Base-by-base conservation (phyloP, 2,888 invertebrate genomes). In the Lasioglossum calceatum region DNA sequence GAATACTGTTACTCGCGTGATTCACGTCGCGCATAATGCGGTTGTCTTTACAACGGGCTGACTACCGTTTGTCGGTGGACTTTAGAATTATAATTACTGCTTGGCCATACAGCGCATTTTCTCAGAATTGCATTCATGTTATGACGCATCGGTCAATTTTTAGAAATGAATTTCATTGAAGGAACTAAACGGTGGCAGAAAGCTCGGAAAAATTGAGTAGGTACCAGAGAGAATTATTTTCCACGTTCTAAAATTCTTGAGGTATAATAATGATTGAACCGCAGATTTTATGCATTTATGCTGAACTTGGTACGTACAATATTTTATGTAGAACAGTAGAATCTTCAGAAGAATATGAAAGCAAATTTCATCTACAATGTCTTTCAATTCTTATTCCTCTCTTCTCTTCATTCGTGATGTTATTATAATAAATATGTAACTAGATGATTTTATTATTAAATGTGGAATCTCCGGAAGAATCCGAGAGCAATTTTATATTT, bases 1-100 rank as follows among this genome's bases (percentile, higher is more conserved):
- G 85, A 85, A 81, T 87, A 87, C 87, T 86, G 87, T 86, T 87
- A 87, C 77, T 79, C 81, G 71, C 77, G 70, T 75, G 85, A 85
- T 82, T 87, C 86, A 61, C 80, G 75, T 83, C 71, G 58, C 80
- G 80, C 71, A 79, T 70, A 86, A 81, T 79, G 78, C 72, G 71
- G 64, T 54, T 64, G 54, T 67, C 67, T 77, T 81, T 54, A 72
- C 80, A 77, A 81, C 44, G 76, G 86, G 42, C 67, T 70, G 36
- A 86, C 82, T 80, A 82, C 82, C 75, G 87, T 78, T 77, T 42
- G 58, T 58, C 72, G 19, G 71, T 58, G 71, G 61, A 64, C 74
- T 54, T n/a, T 12, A 50, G 50, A 77, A 80, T 78, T 58, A 75
- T 72, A 86, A 87, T 87, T 86, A 87, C 71, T 76, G 47, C 64